A percentile compares a stretch with the other conserved stretches of the same genome.
These are phyloP conservation scores for Chorisops tibialis DNA, from an alignment of 2,888 invertebrate genomes.

Conservation along the genomic window DNA sequence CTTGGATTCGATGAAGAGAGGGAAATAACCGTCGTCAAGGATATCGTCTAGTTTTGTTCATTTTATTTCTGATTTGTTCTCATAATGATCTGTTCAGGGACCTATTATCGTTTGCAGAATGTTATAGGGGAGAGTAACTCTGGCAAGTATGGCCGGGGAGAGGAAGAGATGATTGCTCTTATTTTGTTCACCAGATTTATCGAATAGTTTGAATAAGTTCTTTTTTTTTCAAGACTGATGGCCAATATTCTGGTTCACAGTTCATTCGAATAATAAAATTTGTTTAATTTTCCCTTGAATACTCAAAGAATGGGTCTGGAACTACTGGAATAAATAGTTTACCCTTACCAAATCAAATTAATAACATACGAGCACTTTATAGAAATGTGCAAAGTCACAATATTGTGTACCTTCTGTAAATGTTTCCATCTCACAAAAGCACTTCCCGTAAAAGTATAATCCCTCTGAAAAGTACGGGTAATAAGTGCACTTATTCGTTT, in stretches of 20 bases:
- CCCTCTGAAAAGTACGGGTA: neutral
- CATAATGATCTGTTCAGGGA: slow-evolving; percentile 2
- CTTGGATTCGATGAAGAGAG: no score
- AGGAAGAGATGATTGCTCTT: no score
- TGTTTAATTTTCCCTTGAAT: no score
- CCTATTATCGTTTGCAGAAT: neutral
- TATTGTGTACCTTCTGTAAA: neutral
- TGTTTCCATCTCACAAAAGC: neutral
- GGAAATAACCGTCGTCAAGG: neutral
- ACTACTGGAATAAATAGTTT: no score
- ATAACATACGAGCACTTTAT: neutral
- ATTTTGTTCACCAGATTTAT: no score
- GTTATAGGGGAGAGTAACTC: neutral
- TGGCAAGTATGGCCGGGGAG: no score
- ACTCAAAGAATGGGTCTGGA: no score
- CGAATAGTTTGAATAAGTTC: no score
- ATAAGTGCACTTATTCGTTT: neutral
- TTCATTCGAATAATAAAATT: no score
- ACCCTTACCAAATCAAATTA: neutral
- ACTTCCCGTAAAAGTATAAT: neutral
- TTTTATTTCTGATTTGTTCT: slow-evolving; percentile 10
- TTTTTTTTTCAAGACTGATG: no score
- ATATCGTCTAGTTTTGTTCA: slow-evolving; percentile 8
- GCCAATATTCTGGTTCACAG: no score
- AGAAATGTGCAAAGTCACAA: neutral